These are phyloP conservation scores for Taxidea taxus DNA, from an alignment of 2,113 vertebrate genomes.

Conservation along the genomic window DNA sequence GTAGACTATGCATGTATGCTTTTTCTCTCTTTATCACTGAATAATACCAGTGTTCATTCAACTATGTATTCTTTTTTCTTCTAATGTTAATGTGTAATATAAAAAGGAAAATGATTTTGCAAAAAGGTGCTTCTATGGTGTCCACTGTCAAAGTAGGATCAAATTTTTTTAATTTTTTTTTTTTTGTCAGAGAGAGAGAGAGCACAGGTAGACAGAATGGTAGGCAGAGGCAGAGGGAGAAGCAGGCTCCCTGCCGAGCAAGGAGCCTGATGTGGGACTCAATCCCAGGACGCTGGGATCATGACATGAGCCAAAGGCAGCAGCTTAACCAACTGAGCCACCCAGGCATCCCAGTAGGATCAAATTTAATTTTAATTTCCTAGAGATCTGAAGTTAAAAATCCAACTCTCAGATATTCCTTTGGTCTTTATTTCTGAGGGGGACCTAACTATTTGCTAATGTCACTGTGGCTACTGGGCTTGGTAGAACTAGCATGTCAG, in stretches of 20 bases:
- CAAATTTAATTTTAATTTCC: not conserved
- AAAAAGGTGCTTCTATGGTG: not conserved
- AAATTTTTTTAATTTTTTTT: not conserved
- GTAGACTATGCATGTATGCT: not conserved
- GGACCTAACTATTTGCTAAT: not conserved
- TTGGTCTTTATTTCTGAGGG: not conserved
- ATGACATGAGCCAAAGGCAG: too few relatives aligned
- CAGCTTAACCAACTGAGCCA: too few relatives aligned
- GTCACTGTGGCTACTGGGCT: not conserved
- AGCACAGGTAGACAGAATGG: too few relatives aligned
- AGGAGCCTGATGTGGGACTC: too few relatives aligned
- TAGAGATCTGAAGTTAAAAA: not conserved
- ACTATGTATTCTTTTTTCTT: not conserved
- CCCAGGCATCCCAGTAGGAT: too few relatives aligned
- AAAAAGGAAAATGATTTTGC: conserved; percentile 1
- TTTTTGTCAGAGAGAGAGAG: too few relatives aligned
- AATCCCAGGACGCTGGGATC: too few relatives aligned
- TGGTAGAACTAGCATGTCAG: not conserved
- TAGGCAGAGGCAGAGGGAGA: too few relatives aligned
- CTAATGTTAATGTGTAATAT: not conserved
- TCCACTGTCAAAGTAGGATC: not conserved
- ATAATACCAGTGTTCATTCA: not conserved
- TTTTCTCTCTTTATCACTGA: not conserved
- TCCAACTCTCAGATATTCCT: not conserved
- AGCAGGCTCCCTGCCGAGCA: too few relatives aligned